Base-by-base conservation (phyloP, 1,140 invertebrate genomes). In the Portunus trituberculatus region DNA sequence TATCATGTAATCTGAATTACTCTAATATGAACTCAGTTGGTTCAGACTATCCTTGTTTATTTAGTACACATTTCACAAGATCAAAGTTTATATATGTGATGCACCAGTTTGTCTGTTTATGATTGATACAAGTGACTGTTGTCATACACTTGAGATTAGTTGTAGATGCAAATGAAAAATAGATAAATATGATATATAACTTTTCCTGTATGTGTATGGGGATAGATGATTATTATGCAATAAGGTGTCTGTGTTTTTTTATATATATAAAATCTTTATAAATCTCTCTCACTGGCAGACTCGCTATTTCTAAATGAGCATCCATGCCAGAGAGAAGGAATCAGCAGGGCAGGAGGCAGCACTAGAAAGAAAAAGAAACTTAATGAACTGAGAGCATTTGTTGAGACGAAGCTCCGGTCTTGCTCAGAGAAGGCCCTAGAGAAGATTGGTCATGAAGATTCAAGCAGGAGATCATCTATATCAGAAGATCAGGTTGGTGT, bases 341-440 rank as follows among this genome's bases (percentile, higher is more conserved):
- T 93, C 16, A 82, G 45, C 29, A 86, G 86, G 94, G 39, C 95
- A 83, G 92, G 96, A 76, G 93, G 96, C 92, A 95, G 96, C 94
- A 96, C 95, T 28, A 95, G 96, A 88, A 96, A 96, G 92, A 98
- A 98, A 96, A 98, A 98, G 97, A 99, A 99, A 97, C 99, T 99
- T 98, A 98, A 98, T 3, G 98, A 99, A 97, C 97, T 99, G 7
- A 98, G 98, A 97, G 98, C 98, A 3, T 99, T 99, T 96, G 98
- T 99, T 0, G 99, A 99, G 97, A 99, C 98, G 0, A 99, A 99
- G 97, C 97, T 99, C 94, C 97, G 99, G 84, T 99, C 98, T 0
- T 98, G 99, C 97, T 99, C 98, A 6, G 98, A 99, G 96, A 99
- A 98, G 97, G 98, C 98, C 89, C 97, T 99, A 95, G 98, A 99